These are phyloP conservation scores for Hiodon tergisus DNA, from an alignment of 2,113 vertebrate species.

Conservation along the genomic window DNA sequence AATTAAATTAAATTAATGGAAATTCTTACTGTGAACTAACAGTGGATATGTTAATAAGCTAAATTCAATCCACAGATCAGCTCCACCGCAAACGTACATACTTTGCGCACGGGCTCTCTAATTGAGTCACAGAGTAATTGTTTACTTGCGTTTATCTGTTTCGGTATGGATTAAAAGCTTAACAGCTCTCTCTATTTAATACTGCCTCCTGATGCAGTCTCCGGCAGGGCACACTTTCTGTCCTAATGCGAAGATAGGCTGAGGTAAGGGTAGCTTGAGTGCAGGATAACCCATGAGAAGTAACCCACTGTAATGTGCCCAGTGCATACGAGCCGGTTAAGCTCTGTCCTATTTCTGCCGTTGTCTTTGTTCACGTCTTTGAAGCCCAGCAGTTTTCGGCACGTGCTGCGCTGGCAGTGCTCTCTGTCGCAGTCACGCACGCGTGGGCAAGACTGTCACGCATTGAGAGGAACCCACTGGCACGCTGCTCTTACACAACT, in stretches of 20 bases:
- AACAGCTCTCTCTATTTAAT: conserved; percentile 20
- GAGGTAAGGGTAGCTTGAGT: too few relatives aligned
- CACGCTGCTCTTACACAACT: too few relatives aligned
- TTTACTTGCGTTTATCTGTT: conserved; percentile 47
- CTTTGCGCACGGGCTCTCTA: conserved; percentile 7
- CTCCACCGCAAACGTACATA: not conserved
- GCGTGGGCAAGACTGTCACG: too few relatives aligned
- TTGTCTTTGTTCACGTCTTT: too few relatives aligned
- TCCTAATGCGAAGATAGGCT: conserved; percentile 11
- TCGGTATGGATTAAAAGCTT: conserved; percentile 48
- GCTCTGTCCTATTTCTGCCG: too few relatives aligned
- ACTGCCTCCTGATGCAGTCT: conserved; percentile 22
- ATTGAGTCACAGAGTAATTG: conserved; percentile 38
- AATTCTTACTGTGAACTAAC: conserved; percentile 12
- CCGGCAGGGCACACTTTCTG: conserved; percentile 19
- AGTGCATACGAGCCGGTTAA: too few relatives aligned
- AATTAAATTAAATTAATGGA: not conserved
- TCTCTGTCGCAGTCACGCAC: too few relatives aligned
- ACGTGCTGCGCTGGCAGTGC: too few relatives aligned
- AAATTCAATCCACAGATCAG: conserved; percentile 22
- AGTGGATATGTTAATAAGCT: conserved; percentile 12
- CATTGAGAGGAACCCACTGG: too few relatives aligned
- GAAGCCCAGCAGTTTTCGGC: too few relatives aligned
- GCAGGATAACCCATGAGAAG: too few relatives aligned
- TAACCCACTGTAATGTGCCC: too few relatives aligned